phyloP scores from a whole-genome alignment of 1,140 invertebrate species.

The Stenopsyche tienmushanensis region DNA sequence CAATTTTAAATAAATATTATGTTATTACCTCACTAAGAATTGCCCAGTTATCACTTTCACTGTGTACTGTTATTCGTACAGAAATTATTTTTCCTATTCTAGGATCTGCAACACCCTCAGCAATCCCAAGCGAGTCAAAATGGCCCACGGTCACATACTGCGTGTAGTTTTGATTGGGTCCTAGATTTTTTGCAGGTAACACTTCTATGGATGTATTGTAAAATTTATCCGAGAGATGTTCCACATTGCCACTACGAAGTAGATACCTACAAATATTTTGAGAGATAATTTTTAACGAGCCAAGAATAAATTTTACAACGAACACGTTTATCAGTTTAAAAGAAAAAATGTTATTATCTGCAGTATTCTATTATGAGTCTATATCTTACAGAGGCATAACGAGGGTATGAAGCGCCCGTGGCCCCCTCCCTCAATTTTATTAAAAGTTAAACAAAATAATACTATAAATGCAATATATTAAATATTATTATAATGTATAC shows the following conservation, averaged over 20 bases:
- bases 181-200: slow-evolving; percentile 59
- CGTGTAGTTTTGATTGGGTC: slow-evolving; percentile 56
- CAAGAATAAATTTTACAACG: slow-evolving; percentile 7
- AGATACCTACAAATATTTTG: slow-evolving; percentile 69
- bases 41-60: slow-evolving; percentile 85
- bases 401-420: too few species aligned
- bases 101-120: slow-evolving; percentile 68
- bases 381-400: too few species aligned
- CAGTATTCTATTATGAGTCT: too few species aligned
- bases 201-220: slow-evolving; percentile 89
- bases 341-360: background rate
- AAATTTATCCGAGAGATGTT: slow-evolving; percentile 89
- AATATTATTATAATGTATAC: too few species aligned
- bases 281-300: too few species aligned
- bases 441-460: too few species aligned
- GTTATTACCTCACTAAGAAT: slow-evolving; percentile 86
- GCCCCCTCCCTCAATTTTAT: too few species aligned
- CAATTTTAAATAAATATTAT: too few species aligned
- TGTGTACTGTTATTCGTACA: slow-evolving; percentile 74
- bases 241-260: slow-evolving; percentile 88
- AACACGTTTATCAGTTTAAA: background rate
- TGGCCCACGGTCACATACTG: slow-evolving; percentile 69
- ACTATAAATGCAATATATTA: too few species aligned
- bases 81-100: slow-evolving; percentile 68
- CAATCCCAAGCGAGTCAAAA: slow-evolving; percentile 78